Conservation (phyloP, 2,888 invertebrate species). For the Drosophila lacicola region DNA sequence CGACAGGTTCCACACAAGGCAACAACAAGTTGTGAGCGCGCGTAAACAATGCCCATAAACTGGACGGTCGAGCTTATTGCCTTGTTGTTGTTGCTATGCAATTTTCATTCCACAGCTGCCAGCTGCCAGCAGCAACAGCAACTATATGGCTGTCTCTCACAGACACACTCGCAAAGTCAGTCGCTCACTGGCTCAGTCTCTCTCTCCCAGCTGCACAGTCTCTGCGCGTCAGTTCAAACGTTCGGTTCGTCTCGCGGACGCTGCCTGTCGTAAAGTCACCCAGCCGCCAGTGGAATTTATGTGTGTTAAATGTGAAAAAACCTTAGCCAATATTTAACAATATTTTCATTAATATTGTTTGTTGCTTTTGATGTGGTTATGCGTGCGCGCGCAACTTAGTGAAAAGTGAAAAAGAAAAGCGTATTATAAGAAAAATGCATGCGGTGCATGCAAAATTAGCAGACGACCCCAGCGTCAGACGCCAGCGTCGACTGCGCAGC, state of each 20-base stretch:
- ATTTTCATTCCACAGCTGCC: conserved; percentile 52
- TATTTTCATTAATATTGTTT: conserved; percentile 18
- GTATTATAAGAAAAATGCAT: conserved; percentile 44
- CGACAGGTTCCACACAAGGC: conserved; percentile 63
- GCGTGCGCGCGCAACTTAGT: conserved; percentile 37
- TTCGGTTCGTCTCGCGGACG: conserved; percentile 58
- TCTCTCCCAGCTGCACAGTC: conserved; percentile 49
- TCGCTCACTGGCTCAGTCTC: conserved; percentile 41
- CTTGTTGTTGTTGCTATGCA: conserved; percentile 51
- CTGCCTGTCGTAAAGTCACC: conserved; percentile 48
- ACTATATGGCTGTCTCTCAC: conserved; percentile 7
- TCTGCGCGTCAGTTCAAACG: conserved; percentile 59
- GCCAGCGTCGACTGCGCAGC: conserved; percentile 22
- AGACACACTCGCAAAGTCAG: conserved; percentile 22
- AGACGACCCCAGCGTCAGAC: conserved; percentile 30
- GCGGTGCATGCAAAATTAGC: conserved; percentile 57
- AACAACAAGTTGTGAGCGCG: conserved; percentile 58
- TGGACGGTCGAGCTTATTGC: conserved; percentile 52
- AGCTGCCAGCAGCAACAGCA: conserved; percentile 18
- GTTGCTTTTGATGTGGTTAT: conserved; percentile 27
- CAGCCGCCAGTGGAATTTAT: conserved; percentile 38
- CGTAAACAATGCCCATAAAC: conserved; percentile 70
- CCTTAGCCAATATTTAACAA: conserved; percentile 6
- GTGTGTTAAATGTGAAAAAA: conserved; percentile 65
- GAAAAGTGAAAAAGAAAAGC: conserved; percentile 50